Evolutionary conservation across 2,888 invertebrate species (phyloP).

Genomic region (Laspeyria flexula): DNA sequence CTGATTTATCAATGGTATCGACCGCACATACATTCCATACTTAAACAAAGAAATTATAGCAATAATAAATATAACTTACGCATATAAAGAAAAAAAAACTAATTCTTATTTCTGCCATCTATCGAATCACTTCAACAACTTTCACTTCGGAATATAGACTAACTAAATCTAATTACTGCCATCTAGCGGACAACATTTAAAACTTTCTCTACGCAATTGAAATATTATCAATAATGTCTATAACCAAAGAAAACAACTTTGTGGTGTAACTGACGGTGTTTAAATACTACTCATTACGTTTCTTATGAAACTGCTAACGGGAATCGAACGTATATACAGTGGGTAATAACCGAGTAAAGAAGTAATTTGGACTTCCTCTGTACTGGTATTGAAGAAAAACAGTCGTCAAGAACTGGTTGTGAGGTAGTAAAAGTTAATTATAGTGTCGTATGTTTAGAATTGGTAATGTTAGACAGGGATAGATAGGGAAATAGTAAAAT

Average conservation of each 20-base stretch:
- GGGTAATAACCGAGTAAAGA: background rate
- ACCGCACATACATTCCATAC: no score
- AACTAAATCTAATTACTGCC: no score
- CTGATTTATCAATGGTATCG: no score
- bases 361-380: constrained; percentile 6
- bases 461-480: background rate
- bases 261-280: background rate
- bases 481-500: no score
- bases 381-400: background rate
- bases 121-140: background rate
- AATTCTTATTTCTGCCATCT: background rate
- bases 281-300: constrained; percentile 6
- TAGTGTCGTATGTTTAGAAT: background rate
- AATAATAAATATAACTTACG: no score
- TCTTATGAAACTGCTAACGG: constrained; percentile 9
- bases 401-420: background rate
- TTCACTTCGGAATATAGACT: background rate
- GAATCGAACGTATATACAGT: constrained; percentile 4
- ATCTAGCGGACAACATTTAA: no score
- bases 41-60: no score
- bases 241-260: background rate
- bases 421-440: background rate
- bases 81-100: no score
- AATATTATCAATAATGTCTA: background rate
- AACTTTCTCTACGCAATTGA: background rate